These are phyloP conservation scores for Chaetorhynchus papuensis DNA, from an alignment of 2,113 vertebrate species.

Conservation along the genomic window DNA sequence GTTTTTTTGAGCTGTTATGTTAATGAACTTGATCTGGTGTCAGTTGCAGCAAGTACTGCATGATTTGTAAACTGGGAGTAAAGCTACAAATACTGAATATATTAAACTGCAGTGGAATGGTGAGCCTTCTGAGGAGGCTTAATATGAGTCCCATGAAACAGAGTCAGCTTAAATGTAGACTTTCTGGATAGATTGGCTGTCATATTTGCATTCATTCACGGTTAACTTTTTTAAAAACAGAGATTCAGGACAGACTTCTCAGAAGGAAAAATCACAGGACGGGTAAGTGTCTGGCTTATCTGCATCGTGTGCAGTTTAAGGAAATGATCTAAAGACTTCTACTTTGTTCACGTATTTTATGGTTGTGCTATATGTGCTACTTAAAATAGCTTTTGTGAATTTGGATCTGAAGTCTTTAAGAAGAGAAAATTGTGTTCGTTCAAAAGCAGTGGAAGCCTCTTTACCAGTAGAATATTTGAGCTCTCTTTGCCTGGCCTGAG, in stretches of 20 bases:
- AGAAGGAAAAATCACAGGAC: slow-evolving; percentile 98
- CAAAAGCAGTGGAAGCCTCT: neutral
- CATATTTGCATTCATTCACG: neutral
- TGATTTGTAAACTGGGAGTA: neutral
- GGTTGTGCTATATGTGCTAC: neutral
- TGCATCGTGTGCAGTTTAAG: neutral
- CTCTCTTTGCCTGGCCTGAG: neutral
- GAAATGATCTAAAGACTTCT: neutral
- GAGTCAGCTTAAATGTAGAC: neutral
- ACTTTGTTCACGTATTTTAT: neutral
- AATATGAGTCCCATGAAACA: neutral
- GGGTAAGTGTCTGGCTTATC: slow-evolving; percentile 78
- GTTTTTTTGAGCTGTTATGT: neutral
- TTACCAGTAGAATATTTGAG: neutral
- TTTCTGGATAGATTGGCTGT: neutral
- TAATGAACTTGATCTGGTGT: neutral
- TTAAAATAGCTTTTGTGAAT: neutral
- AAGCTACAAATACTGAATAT: neutral
- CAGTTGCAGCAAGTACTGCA: neutral
- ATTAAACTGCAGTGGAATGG: neutral
- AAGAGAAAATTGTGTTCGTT: neutral
- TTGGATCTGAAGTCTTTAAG: neutral
- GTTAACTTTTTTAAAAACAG: slow-evolving; percentile 71
- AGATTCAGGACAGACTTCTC: slow-evolving; percentile 98
- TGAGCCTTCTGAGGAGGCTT: neutral